Percentiles rank a stretch among this genome's conserved stretches.
Evolutionary conservation across 2,113 vertebrate species (phyloP).

Genomic region (Benitochromis conjunctus): DNA sequence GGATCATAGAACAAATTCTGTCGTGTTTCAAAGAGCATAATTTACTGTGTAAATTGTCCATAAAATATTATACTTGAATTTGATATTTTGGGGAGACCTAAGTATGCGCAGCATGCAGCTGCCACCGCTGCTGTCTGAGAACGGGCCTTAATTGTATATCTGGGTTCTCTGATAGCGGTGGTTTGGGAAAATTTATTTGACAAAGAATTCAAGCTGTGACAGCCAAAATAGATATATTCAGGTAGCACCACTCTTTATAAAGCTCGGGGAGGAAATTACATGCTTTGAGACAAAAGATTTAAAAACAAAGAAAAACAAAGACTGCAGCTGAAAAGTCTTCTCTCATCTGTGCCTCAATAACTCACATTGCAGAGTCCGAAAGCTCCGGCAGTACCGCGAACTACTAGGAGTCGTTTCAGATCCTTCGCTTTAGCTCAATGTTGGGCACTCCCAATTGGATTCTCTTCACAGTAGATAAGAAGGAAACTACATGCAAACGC

Average conservation of each 20-base stretch:
- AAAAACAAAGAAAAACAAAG: neutral
- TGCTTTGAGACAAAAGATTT: neutral
- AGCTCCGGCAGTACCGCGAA: neutral
- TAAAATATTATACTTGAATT: neutral
- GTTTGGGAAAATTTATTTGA: neutral
- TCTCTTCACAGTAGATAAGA: neutral
- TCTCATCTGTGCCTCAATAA: neutral
- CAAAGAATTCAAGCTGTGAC: neutral
- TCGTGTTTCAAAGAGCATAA: neutral
- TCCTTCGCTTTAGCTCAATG: neutral
- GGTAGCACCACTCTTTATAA: neutral
- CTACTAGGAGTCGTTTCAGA: neutral
- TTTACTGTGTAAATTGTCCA: neutral
- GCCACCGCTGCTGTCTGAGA: neutral
- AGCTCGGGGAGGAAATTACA: neutral
- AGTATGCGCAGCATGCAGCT: neutral
- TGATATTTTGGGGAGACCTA: neutral
- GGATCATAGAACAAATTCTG: neutral
- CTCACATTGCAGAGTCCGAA: neutral
- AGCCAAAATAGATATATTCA: neutral
- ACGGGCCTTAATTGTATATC: neutral
- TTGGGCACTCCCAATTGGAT: neutral
- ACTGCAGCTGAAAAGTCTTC: neutral
- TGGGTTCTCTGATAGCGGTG: neutral
- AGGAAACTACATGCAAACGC: neutral